Conservation (phyloP, 2,113 vertebrate species). For the Pseudorhombus dupliciocellatus region DNA sequence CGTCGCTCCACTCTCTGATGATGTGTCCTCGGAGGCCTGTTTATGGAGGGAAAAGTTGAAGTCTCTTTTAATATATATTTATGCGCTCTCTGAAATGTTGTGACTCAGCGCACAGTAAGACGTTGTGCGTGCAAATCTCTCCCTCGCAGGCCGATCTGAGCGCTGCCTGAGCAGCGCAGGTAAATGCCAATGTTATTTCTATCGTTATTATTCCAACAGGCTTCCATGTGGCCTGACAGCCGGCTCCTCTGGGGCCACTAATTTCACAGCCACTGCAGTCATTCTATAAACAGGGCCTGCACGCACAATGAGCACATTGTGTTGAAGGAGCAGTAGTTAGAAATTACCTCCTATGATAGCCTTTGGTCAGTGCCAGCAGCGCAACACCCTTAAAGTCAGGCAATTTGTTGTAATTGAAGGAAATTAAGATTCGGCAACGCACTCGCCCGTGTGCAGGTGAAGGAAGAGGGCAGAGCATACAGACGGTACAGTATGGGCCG, state of each 20-base stretch:
- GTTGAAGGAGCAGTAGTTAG: conserved; percentile 37
- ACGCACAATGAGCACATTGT: conserved; percentile 81
- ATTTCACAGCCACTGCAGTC: conserved; percentile 66
- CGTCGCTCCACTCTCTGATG: conserved; percentile 44
- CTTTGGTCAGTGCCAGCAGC: conserved; percentile 36
- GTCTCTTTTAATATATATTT: conserved; percentile 54
- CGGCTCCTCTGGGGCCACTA: conserved; percentile 68
- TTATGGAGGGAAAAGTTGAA: conserved; percentile 64
- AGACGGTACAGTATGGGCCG: conserved; percentile 26
- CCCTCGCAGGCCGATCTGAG: conserved; percentile 24
- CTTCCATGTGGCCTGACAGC: conserved; percentile 65
- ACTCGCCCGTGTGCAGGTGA: conserved; percentile 37
- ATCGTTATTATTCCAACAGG: conserved; percentile 71
- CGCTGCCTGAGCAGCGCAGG: conserved; percentile 39
- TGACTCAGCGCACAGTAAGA: conserved; percentile 37
- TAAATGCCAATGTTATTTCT: conserved; percentile 71
- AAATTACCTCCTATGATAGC: conserved; percentile 57
- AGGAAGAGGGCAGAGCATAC: conserved; percentile 52
- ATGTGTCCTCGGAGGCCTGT: conserved; percentile 69
- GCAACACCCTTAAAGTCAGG: conserved; percentile 36
- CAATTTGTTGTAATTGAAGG: conserved; percentile 40
- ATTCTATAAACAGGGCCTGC: conserved; percentile 58
- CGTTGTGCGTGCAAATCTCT: background rate
- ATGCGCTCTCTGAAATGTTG: conserved; percentile 45
- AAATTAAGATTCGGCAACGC: conserved; percentile 49